phyloP scores from a whole-genome alignment of 2,888 invertebrate genomes.

The Hartigia nigra region DNA sequence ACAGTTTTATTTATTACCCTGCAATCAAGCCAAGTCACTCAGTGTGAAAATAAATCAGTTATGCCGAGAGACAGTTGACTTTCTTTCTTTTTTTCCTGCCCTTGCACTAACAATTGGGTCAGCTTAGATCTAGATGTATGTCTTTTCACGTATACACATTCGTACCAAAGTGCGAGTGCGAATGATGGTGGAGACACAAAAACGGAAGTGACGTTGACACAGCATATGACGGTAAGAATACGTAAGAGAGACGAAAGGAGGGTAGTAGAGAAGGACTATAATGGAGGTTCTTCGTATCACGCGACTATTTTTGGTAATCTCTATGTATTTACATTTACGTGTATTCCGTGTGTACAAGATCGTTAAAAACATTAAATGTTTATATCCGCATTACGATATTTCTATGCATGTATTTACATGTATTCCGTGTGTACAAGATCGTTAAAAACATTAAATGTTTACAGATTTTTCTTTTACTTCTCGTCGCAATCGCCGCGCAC shows the following conservation, averaged over 20 bases:
- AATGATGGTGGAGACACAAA: not conserved
- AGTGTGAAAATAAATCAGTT: slow-evolving; percentile 51
- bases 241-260: not conserved
- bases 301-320: slow-evolving; percentile 53
- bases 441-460: slow-evolving; percentile 64
- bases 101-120: not conserved
- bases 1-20: slow-evolving; percentile 53
- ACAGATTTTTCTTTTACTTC: slow-evolving; percentile 43
- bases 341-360: slow-evolving; percentile 63
- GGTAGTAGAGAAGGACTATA: not conserved
- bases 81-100: not conserved
- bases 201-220: not conserved
- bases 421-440: slow-evolving; percentile 62
- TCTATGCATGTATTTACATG: slow-evolving; percentile 62
- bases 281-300: not conserved
- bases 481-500: not conserved
- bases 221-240: not conserved
- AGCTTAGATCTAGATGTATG: not conserved
- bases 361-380: slow-evolving; percentile 65
- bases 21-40: slow-evolving; percentile 46
- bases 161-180: not conserved
- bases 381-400: slow-evolving; percentile 60
- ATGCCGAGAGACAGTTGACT: slow-evolving; percentile 34
- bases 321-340: slow-evolving; percentile 64
- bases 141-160: not conserved